These are phyloP conservation scores for Emmelina monodactyla DNA, from an alignment of 2,888 invertebrate genomes.

Conservation along the genomic window DNA sequence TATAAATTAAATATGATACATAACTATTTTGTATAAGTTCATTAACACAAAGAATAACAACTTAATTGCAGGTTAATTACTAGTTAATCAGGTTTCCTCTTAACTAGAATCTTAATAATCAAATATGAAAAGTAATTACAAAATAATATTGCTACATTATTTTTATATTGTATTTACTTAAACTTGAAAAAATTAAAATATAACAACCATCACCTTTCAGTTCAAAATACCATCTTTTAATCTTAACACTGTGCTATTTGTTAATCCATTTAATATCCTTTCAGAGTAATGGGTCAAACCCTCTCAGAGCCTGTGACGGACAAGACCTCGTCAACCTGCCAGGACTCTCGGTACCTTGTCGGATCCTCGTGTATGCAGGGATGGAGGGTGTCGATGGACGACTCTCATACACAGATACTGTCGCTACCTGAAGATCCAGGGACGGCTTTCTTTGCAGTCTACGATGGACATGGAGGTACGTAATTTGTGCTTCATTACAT, in stretches of 20 bases:
- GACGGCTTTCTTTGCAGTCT: conserved; percentile 95
- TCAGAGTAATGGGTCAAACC: conserved; percentile 91
- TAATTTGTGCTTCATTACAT: conserved; percentile 1
- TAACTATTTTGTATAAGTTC: too few species aligned
- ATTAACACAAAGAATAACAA: too few species aligned
- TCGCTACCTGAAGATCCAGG: conserved; percentile 92
- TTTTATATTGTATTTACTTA: too few species aligned
- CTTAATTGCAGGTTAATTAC: too few species aligned
- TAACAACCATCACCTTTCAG: background rate
- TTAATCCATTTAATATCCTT: conserved; percentile 6
- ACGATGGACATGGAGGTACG: conserved; percentile 92
- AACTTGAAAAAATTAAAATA: too few species aligned
- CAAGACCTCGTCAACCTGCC: conserved; percentile 83
- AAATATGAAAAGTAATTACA: too few species aligned
- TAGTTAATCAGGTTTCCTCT: too few species aligned
- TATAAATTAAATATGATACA: too few species aligned
- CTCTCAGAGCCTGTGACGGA: conserved; percentile 95
- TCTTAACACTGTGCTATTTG: background rate
- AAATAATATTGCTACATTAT: too few species aligned
- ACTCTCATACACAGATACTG: conserved; percentile 95
- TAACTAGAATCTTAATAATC: too few species aligned
- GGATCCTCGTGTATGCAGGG: conserved; percentile 99
- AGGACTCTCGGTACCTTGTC: conserved; percentile 75
- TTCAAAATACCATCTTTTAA: background rate
- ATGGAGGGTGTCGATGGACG: conserved; percentile 99